phyloP scores from a whole-genome alignment of 2,888 invertebrate genomes.

The Drosophila tripunctata region DNA sequence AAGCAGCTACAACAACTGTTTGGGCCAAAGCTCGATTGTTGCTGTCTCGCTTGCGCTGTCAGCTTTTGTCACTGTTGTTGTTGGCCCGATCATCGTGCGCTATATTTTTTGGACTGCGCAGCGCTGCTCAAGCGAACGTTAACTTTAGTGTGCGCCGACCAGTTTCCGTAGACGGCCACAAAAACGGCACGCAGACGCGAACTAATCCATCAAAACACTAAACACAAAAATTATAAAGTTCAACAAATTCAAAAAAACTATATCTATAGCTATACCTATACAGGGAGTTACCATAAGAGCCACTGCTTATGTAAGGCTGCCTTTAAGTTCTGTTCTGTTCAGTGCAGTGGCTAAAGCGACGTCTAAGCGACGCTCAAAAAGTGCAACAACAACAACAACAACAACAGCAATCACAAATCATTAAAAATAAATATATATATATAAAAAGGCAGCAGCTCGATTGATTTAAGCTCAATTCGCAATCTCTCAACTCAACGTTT shows the following conservation, averaged over 20 bases:
- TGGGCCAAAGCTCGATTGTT: slow-evolving; percentile 66
- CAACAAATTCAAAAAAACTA: slow-evolving; percentile 20
- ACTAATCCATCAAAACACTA: slow-evolving; percentile 13
- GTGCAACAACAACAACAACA: slow-evolving; percentile 36
- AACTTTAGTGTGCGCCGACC: slow-evolving; percentile 85
- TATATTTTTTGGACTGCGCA: slow-evolving; percentile 72
- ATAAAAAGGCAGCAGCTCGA: slow-evolving; percentile 46
- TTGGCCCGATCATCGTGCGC: slow-evolving; percentile 57
- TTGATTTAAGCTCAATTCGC: slow-evolving; percentile 66
- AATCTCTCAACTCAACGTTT: slow-evolving; percentile 65
- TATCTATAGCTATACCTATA: too few relatives aligned
- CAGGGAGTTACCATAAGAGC: slow-evolving; percentile 18
- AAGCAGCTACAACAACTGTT: slow-evolving; percentile 33
- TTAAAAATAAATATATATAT: slow-evolving; percentile 11
- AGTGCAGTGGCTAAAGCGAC: slow-evolving; percentile 48
- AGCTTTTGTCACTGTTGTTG: slow-evolving; percentile 51
- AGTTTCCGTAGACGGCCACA: slow-evolving; percentile 85
- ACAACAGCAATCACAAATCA: slow-evolving; percentile 35
- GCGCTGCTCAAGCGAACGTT: slow-evolving; percentile 80
- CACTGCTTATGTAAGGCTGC: slow-evolving; percentile 53
- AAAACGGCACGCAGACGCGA: slow-evolving; percentile 68
- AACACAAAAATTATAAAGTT: slow-evolving; percentile 9
- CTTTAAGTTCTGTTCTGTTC: slow-evolving; percentile 49
- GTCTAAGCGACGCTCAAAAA: slow-evolving; percentile 16
- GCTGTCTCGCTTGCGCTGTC: slow-evolving; percentile 48